Conservation (phyloP, 2,888 invertebrate species). For the Pogonocherus hispidulus region DNA sequence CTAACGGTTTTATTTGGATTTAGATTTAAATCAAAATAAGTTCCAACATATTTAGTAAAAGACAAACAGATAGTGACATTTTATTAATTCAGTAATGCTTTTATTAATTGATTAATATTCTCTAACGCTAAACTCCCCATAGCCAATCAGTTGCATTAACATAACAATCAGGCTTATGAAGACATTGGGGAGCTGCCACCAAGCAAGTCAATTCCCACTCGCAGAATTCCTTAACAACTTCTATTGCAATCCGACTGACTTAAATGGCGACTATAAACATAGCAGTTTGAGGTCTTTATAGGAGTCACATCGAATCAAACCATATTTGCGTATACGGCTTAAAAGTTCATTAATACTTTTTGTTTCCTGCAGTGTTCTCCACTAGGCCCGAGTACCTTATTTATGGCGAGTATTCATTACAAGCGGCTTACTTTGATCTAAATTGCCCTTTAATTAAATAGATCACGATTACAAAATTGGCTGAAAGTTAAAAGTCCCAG, state of each 20-base stretch:
- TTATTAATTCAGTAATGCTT: neutral
- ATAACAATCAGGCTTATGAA: slow-evolving; percentile 24
- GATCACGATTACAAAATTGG: slow-evolving; percentile 48
- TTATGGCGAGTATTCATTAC: slow-evolving; percentile 49
- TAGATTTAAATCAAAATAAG: too few species aligned
- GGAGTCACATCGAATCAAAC: slow-evolving; percentile 16
- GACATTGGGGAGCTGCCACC: slow-evolving; percentile 27
- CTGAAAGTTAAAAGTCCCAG: slow-evolving; percentile 34
- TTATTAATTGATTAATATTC: slow-evolving; percentile 12
- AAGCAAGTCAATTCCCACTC: slow-evolving; percentile 31
- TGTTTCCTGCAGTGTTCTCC: slow-evolving; percentile 33
- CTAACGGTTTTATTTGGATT: too few species aligned
- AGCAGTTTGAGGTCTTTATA: slow-evolving; percentile 26
- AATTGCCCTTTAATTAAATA: slow-evolving; percentile 52
- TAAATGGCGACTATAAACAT: slow-evolving; percentile 20
- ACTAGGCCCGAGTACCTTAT: slow-evolving; percentile 39
- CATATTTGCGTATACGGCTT: slow-evolving; percentile 30
- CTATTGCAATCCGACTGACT: slow-evolving; percentile 19
- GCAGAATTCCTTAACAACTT: slow-evolving; percentile 27
- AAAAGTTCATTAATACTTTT: slow-evolving; percentile 48
- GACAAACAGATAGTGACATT: too few species aligned
- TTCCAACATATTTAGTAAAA: too few species aligned
- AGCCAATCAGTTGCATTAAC: slow-evolving; percentile 11
- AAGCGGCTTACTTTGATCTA: slow-evolving; percentile 51
- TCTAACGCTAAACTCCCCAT: neutral